Conservation (phyloP, 2,888 invertebrate genomes). For the Lasioglossum leucozonium region DNA sequence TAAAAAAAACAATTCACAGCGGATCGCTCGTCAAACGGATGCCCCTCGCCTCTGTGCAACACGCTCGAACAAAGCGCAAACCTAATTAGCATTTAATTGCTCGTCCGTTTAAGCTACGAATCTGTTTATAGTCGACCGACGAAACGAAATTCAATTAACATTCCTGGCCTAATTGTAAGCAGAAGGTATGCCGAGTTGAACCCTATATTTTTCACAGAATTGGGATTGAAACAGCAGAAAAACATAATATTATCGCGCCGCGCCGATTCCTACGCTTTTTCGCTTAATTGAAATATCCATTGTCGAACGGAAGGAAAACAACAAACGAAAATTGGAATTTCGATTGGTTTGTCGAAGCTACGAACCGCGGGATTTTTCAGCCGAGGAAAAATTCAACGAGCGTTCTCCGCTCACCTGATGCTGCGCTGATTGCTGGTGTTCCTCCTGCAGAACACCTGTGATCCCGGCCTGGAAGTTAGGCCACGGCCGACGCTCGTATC, state of each 20-base stretch:
- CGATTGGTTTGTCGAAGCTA: too few relatives aligned
- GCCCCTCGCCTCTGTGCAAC: not conserved
- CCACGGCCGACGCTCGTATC: constrained; percentile 87
- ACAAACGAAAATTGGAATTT: not conserved
- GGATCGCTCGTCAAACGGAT: not conserved
- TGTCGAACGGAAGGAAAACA: not conserved
- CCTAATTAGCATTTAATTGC: not conserved
- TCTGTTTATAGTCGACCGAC: not conserved
- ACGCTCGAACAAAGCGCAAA: not conserved
- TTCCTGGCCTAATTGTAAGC: not conserved
- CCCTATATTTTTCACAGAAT: not conserved
- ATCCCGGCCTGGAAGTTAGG: constrained; percentile 84
- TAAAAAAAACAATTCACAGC: not conserved
- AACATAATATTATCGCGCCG: not conserved
- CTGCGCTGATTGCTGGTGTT: constrained; percentile 75
- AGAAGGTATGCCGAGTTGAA: not conserved
- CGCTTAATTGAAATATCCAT: not conserved
- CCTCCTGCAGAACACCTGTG: constrained; percentile 85
- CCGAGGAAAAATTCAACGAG: not conserved
- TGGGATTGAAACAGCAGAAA: not conserved
- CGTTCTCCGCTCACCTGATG: constrained; percentile 64
- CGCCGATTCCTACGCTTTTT: not conserved
- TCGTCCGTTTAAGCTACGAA: not conserved
- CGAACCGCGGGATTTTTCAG: too few relatives aligned
- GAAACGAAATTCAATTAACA: not conserved